A percentile compares a stretch with the other conserved stretches of the same genome.
Evolutionary conservation across 2,113 vertebrate species (phyloP).

Genomic region (Mohoua ochrocephala): DNA sequence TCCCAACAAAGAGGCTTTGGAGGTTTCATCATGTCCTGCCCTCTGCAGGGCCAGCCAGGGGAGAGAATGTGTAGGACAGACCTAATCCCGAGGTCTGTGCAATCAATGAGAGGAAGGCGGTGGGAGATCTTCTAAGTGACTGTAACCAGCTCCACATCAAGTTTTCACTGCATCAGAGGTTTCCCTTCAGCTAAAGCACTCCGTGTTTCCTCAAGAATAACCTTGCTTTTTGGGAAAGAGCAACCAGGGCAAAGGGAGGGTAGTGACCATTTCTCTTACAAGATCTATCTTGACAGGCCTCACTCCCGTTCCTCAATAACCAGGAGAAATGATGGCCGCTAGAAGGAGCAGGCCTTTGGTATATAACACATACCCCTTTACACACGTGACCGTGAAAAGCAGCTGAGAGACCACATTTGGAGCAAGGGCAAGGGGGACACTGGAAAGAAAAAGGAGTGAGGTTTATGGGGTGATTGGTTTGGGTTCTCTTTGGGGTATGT

Average conservation of each 20-base stretch:
- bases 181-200: background rate
- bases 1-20: background rate
- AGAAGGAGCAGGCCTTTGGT: constrained; percentile 13
- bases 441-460: background rate
- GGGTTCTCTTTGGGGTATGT: constrained; percentile 47
- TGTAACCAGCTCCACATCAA: background rate
- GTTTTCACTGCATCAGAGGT: background rate
- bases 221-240: background rate
- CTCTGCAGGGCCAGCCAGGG: background rate
- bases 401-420: background rate
- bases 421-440: background rate
- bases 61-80: background rate
- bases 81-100: background rate
- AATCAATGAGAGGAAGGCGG: background rate
- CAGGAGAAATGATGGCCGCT: background rate
- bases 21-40: background rate
- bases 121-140: background rate
- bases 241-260: background rate
- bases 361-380: background rate
- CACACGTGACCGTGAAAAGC: background rate
- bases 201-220: background rate
- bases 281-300: background rate
- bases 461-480: constrained; percentile 43
- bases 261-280: background rate
- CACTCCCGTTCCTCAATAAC: background rate